Evolutionary conservation across 2,113 vertebrate genomes (phyloP), one percentile per base, ranked within the genome.

Genomic region (Neodon shergylaensis): DNA sequence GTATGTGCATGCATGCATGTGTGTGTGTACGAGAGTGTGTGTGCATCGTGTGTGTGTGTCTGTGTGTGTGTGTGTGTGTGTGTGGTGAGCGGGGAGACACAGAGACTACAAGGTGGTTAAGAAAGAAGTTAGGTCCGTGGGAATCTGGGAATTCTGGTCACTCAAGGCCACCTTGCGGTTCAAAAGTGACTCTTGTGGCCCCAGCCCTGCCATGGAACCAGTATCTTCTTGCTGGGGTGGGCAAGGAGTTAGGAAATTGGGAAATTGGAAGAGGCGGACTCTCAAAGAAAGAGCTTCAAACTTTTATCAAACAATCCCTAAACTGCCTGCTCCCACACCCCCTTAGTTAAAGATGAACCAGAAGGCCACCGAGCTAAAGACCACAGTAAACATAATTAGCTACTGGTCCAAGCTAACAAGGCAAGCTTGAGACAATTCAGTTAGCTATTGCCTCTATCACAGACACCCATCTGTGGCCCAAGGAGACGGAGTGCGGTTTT

Each of bases 261-360:
- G 24, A 42, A 58, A 10, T 31, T 49, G 47, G 66, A 88, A 72
- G 49, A 54, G 21, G 24, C 0, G 3, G 22, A 58, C 22, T 61
- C 13, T 58, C 78, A 39, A 81, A 36, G 33, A 82, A 24, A 13
- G 31, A n/a, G n/a, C 36, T 39, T 31, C 26, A 28, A 19, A 39
- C 49, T 58, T 87, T 87, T 54, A 58, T n/a, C 68, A 54, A 52
- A n/a, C 85, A 70, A 72, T 1, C 66, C 33, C 7, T 22, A 54
- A 73, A 58, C 49, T 58, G 49, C 26, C 49, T 74, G n/a, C 49
- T 31, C 26, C n/a, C 47, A 22, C 58, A 17, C 81, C 81, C 36
- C 68, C 49, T 42, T 58, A 31, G 86, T 42, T 88, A 88, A 88
- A 88, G 52, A 74, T 73, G 70, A 74, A 58, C 70, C 86, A 58